These are phyloP conservation scores for Lasioglossum lativentre DNA, from an alignment of 2,888 invertebrate species.

Conservation along the genomic window DNA sequence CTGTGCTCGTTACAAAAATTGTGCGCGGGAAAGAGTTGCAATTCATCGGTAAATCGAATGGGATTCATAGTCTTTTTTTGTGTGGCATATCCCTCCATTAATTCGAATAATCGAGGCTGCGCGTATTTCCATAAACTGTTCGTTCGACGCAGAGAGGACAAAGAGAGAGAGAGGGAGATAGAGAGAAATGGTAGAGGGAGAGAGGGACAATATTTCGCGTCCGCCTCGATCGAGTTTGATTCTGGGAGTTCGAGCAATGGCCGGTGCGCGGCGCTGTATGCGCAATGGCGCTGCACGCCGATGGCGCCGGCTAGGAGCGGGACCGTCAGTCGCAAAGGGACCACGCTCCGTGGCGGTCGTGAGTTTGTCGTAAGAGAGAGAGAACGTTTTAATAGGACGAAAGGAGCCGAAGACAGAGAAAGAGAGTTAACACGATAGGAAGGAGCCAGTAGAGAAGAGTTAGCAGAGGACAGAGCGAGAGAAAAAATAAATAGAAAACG, in stretches of 20 bases:
- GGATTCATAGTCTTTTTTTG: not conserved
- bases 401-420: conserved; percentile 33
- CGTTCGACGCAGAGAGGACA: conserved; percentile 18
- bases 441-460: conserved; percentile 43
- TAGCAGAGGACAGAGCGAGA: conserved; percentile 29
- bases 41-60: not conserved
- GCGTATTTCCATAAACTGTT: conserved; percentile 52
- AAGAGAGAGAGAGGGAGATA: not conserved
- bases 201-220: conserved; percentile 27
- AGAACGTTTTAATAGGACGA: conserved; percentile 50
- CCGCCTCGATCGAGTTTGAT: conserved; percentile 59
- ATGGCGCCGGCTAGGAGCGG: conserved; percentile 71
- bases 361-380: conserved; percentile 51
- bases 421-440: conserved; percentile 20
- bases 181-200: not conserved
- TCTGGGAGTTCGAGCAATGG: conserved; percentile 32
- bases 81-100: not conserved
- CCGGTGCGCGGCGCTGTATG: conserved; percentile 49
- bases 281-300: conserved; percentile 63
- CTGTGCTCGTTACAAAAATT: not conserved
- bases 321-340: conserved; percentile 76
- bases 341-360: conserved; percentile 76
- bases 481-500: not conserved
- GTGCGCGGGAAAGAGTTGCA: not conserved
- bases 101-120: conserved; percentile 5